These are phyloP conservation scores for Sycobia sp. DNA, from an alignment of 1,140 invertebrate genomes.

Conservation along the genomic window DNA sequence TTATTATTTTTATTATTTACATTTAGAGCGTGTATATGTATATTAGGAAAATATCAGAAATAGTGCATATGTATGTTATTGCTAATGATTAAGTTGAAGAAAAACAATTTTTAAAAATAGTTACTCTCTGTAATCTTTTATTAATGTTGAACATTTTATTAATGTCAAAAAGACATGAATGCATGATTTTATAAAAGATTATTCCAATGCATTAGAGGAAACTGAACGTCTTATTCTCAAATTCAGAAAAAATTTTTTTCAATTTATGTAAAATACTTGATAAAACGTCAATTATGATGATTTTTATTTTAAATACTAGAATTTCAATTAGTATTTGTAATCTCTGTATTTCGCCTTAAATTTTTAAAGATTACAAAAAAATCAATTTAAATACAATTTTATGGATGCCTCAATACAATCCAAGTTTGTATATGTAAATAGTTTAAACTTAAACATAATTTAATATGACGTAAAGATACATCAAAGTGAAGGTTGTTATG, in stretches of 20 bases:
- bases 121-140: not conserved
- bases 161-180: conserved; percentile 8
- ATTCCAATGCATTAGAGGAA: conserved; percentile 4
- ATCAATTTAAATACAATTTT: conserved; percentile 18
- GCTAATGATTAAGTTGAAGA: not conserved
- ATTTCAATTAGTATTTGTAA: conserved; percentile 14
- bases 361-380: no score
- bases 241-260: not conserved
- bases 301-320: conserved; percentile 9
- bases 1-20: not conserved
- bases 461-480: conserved; percentile 14
- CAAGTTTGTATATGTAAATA: conserved; percentile 19
- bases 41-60: no score
- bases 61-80: no score
- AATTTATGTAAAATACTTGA: not conserved
- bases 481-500: not conserved
- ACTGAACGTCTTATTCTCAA: no score
- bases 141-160: conserved; percentile 19
- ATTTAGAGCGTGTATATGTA: not conserved
- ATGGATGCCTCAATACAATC: conserved; percentile 20
- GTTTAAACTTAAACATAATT: no score
- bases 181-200: conserved; percentile 4
- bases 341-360: no score
- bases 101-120: not conserved
- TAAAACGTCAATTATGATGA: conserved; percentile 1